phyloP scores from a whole-genome alignment of 2,797 vertebrate genomes.

The Parotocinclus haroldoi region DNA sequence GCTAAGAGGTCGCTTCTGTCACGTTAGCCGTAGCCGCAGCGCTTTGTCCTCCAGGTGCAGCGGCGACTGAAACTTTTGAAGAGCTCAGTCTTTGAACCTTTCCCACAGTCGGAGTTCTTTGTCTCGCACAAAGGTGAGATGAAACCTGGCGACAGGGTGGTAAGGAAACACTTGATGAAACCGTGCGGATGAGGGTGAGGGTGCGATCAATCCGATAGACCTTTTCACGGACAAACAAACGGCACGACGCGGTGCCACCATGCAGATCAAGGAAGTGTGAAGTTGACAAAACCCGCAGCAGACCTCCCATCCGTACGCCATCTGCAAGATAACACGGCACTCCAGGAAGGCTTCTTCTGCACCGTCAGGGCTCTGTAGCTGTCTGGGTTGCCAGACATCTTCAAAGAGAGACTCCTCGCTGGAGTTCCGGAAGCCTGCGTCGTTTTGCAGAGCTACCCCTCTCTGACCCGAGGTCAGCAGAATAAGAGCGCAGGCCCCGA shows the following conservation, averaged over 20 bases:
- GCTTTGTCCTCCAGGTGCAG: too few species aligned
- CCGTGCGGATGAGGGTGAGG: slow-evolving; percentile 13
- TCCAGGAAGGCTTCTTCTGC: neutral
- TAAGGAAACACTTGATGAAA: slow-evolving; percentile 25
- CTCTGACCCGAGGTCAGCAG: slow-evolving; percentile 14
- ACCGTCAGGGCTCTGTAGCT: slow-evolving; percentile 29
- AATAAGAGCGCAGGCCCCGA: slow-evolving; percentile 25
- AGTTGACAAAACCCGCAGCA: slow-evolving; percentile 27
- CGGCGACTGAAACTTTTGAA: too few species aligned
- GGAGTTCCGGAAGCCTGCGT: slow-evolving; percentile 16
- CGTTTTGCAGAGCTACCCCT: slow-evolving; percentile 27
- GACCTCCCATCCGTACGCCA: slow-evolving; percentile 27
- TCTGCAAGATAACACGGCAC: slow-evolving; percentile 27
- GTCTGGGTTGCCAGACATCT: slow-evolving; percentile 23
- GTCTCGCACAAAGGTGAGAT: slow-evolving; percentile 4
- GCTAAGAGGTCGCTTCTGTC: too few species aligned
- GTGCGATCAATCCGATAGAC: neutral
- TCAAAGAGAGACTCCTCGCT: slow-evolving; percentile 32
- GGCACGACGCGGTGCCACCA: neutral
- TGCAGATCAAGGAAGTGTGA: slow-evolving; percentile 49
- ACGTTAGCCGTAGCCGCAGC: too few species aligned
- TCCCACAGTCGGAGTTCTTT: neutral
- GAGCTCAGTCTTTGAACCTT: neutral
- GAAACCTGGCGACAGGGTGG: slow-evolving; percentile 1
- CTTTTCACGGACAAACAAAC: slow-evolving; percentile 10